A percentile compares a stretch with the other conserved stretches of the same genome.
Evolutionary conservation across 2,888 invertebrate genomes (phyloP).

Genomic region (Drosophila cognata): DNA sequence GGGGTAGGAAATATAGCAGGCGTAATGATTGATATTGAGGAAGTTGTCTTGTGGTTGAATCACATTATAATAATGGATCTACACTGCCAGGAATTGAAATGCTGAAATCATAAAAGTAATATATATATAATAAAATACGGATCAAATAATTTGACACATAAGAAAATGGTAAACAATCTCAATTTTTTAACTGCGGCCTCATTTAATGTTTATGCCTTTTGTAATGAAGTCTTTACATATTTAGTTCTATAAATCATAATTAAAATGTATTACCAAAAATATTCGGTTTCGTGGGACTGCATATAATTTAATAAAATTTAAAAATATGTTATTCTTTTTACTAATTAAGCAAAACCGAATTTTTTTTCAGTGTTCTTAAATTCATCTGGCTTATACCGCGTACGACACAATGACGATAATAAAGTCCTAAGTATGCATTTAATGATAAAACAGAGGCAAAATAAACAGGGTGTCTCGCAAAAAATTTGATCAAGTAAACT

Average conservation of each 20-base stretch:
- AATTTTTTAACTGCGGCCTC: neutral
- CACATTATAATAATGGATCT: conserved; percentile 23
- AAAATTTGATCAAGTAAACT: conserved; percentile 4
- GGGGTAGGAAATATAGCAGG: conserved; percentile 65
- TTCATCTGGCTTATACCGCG: conserved; percentile 36
- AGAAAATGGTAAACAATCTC: neutral
- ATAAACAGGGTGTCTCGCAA: conserved; percentile 61
- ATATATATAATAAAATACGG: neutral
- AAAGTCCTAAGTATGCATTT: conserved; percentile 62
- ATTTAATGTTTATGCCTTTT: neutral
- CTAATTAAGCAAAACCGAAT: neutral
- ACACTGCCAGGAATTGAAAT: conserved; percentile 45
- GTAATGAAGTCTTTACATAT: neutral
- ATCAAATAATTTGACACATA: neutral
- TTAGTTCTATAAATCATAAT: neutral
- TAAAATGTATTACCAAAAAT: neutral
- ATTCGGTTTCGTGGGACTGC: neutral
- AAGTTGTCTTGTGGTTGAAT: conserved; percentile 68
- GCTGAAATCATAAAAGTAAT: neutral
- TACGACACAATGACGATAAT: conserved; percentile 58
- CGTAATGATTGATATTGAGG: conserved; percentile 79
- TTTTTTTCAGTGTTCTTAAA: conserved; percentile 51
- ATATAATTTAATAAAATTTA: neutral
- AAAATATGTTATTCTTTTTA: neutral
- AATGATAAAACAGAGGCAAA: conserved; percentile 54